Evolutionary conservation across 2,888 invertebrate species (phyloP).

Genomic region (Adelphocoris suturalis): DNA sequence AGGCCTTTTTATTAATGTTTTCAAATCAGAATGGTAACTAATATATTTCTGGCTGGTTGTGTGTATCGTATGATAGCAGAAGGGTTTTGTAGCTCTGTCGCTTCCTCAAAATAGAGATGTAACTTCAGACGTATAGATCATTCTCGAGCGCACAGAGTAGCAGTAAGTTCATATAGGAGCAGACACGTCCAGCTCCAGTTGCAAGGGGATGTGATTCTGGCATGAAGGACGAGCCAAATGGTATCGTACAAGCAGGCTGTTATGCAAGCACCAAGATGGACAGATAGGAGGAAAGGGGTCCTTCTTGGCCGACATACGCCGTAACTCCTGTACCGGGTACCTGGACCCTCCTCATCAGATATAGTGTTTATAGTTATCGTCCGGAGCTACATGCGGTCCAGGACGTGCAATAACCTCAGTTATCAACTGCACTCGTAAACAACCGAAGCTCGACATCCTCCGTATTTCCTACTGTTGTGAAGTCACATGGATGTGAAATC

Average conservation of each 20-base stretch:
- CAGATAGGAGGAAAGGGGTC: neutral
- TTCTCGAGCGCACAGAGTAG: too few species aligned
- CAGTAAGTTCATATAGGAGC: neutral
- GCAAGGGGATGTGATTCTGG: conserved; percentile 14
- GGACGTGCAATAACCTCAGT: conserved; percentile 36
- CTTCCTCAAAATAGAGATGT: too few species aligned
- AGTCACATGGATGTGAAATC: neutral
- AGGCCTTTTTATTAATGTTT: too few species aligned
- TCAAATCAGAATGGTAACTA: too few species aligned
- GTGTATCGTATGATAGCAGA: too few species aligned
- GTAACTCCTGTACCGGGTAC: conserved; percentile 21
- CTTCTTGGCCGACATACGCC: neutral
- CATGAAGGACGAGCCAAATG: conserved; percentile 6
- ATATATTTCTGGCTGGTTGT: too few species aligned
- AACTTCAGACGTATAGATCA: too few species aligned
- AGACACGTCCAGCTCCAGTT: conserved; percentile 10
- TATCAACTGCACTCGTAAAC: conserved; percentile 15
- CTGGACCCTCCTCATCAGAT: conserved; percentile 15
- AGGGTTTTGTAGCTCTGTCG: too few species aligned
- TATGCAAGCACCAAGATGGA: conserved; percentile 30
- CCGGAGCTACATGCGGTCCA: neutral
- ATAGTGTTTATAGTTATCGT: conserved; percentile 37
- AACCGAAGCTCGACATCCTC: neutral
- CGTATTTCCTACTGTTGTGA: conserved; percentile 24
- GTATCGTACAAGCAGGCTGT: conserved; percentile 26